Conservation (phyloP, 2,797 vertebrate genomes). For the Vireo griseus region DNA sequence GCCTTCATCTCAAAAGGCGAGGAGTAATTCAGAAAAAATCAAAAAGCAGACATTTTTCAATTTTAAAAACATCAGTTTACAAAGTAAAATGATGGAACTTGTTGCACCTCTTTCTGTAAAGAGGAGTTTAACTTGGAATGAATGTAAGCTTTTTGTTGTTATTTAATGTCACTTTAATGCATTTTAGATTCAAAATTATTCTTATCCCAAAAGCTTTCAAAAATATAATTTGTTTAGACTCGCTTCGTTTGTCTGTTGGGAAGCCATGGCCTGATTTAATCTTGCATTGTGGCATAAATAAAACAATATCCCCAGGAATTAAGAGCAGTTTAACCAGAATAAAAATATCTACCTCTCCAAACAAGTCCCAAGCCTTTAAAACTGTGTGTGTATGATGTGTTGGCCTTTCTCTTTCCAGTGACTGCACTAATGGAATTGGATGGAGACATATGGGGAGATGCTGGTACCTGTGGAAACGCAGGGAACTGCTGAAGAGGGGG, state of each 20-base stretch:
- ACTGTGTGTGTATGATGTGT: neutral
- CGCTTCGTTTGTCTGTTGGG: conserved; percentile 31
- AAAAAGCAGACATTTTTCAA: neutral
- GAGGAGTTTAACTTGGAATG: neutral
- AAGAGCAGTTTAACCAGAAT: conserved; percentile 7
- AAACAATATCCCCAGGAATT: conserved; percentile 52
- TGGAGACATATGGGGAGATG: neutral
- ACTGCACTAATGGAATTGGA: neutral
- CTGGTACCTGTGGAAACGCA: neutral
- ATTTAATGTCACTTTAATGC: conserved; percentile 20
- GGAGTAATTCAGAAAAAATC: neutral
- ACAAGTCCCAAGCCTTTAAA: neutral
- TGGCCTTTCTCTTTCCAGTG: conserved; percentile 9
- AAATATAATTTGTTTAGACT: conserved; percentile 48
- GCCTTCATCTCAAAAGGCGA: neutral
- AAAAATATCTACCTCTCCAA: conserved; percentile 40
- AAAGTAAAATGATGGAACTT: neutral
- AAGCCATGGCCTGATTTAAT: conserved; percentile 43
- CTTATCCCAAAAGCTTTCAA: conserved; percentile 39
- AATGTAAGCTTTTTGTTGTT: neutral
- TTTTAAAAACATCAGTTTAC: neutral
- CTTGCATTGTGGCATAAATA: conserved; percentile 33
- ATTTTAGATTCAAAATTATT: conserved; percentile 50
- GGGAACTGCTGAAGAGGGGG: neutral
- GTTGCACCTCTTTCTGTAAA: neutral